Evolutionary conservation across 2,888 invertebrate genomes (phyloP).

Genomic region (Melanostoma mellinum): DNA sequence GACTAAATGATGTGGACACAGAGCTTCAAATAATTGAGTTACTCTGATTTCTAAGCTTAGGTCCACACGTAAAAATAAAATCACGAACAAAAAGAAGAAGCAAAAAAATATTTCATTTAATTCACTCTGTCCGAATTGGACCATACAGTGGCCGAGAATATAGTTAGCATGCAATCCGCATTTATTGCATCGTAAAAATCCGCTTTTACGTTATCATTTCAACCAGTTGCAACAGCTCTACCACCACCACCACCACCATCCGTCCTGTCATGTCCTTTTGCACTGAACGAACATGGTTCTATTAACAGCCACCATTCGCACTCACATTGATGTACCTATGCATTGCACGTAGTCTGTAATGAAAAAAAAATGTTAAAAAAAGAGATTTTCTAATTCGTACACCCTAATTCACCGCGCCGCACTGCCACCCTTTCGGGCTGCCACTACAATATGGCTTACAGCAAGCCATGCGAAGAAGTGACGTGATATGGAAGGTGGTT

Average conservation of each 20-base stretch:
- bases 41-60: too few relatives aligned
- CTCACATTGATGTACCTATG: slow-evolving; percentile 27
- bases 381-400: slow-evolving; percentile 71
- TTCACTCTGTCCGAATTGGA: slow-evolving; percentile 42
- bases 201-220: slow-evolving; percentile 60
- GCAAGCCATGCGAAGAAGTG: neutral
- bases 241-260: neutral
- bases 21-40: too few relatives aligned
- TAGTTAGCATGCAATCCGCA: slow-evolving; percentile 49
- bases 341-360: slow-evolving; percentile 6
- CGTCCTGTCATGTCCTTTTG: slow-evolving; percentile 17
- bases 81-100: too few relatives aligned
- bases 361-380: slow-evolving; percentile 44
- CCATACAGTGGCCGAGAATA: slow-evolving; percentile 15
- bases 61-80: too few relatives aligned
- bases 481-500: neutral
- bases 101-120: slow-evolving; percentile 41
- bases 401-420: slow-evolving; percentile 51
- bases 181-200: slow-evolving; percentile 68
- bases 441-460: slow-evolving; percentile 67
- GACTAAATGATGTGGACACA: too few relatives aligned
- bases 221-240: slow-evolving; percentile 63
- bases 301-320: slow-evolving; percentile 31
- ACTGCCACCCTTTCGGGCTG: slow-evolving; percentile 48
- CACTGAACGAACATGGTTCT: slow-evolving; percentile 28